Evolutionary conservation across 2,888 invertebrate species (phyloP).

Genomic region (Chorisops tibialis): DNA sequence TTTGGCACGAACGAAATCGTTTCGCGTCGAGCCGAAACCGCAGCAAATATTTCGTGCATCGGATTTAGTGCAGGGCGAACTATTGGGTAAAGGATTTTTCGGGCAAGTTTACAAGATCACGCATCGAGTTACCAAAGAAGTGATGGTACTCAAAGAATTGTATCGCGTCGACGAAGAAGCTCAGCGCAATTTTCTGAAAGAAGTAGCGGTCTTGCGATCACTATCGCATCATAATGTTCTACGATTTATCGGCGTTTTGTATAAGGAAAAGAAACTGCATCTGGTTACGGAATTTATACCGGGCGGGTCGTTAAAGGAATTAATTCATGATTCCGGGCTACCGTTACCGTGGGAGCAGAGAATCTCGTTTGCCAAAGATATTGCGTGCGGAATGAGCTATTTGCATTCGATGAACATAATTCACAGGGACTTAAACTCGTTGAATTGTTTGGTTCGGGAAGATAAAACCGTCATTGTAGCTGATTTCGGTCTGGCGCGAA

Average conservation of each 20-base stretch:
- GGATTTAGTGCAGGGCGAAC: constrained; percentile 83
- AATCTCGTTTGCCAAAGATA: constrained; percentile 84
- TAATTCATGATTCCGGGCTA: constrained; percentile 71
- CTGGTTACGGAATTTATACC: constrained; percentile 90
- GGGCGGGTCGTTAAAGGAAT: constrained; percentile 83
- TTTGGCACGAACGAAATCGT: constrained; percentile 82
- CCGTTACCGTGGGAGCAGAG: constrained; percentile 76
- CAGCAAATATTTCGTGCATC: constrained; percentile 85
- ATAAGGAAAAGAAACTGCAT: constrained; percentile 87
- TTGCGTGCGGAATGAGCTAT: constrained; percentile 90
- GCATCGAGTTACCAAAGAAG: constrained; percentile 83
- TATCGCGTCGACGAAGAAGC: constrained; percentile 92
- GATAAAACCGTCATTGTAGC: constrained; percentile 92
- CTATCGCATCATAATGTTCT: constrained; percentile 87
- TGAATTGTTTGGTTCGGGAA: constrained; percentile 89
- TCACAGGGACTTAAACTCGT: constrained; percentile 91
- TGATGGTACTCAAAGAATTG: constrained; percentile 93
- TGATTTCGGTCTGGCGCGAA: constrained; percentile 89
- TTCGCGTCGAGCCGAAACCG: constrained; percentile 61
- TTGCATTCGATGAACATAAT: constrained; percentile 93
- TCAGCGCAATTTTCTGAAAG: constrained; percentile 90
- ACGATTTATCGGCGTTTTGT: constrained; percentile 87
- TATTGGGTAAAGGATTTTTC: constrained; percentile 90
- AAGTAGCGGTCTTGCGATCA: constrained; percentile 89
- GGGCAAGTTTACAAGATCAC: constrained; percentile 91